These are phyloP conservation scores for Rhombomys opimus DNA, from an alignment of 2,113 vertebrate species.

Conservation along the genomic window DNA sequence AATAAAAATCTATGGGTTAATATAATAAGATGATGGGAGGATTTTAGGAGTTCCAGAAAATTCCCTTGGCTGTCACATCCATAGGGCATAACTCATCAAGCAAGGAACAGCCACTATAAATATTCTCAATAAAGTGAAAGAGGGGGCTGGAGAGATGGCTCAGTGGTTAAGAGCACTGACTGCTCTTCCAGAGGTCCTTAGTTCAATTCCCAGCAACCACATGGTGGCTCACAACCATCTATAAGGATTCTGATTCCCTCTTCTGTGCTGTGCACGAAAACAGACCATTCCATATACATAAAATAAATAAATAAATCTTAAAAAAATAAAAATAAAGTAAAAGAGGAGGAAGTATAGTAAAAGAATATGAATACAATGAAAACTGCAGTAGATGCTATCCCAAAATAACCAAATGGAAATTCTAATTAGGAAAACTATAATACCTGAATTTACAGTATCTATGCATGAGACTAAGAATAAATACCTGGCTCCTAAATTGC, in stretches of 20 bases:
- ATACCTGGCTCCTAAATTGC: background rate
- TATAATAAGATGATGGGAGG: slow-evolving; percentile 39
- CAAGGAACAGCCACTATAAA: slow-evolving; percentile 58
- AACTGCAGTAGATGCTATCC: background rate
- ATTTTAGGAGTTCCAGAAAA: slow-evolving; percentile 41
- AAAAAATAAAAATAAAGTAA: background rate
- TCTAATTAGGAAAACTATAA: slow-evolving; percentile 49
- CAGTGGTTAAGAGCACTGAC: too few relatives aligned
- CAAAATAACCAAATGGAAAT: slow-evolving; percentile 41
- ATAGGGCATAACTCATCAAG: slow-evolving; percentile 31
- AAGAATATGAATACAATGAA: slow-evolving; percentile 34
- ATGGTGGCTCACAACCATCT: too few relatives aligned
- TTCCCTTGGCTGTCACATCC: background rate
- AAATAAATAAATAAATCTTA: background rate
- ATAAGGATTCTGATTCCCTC: too few relatives aligned
- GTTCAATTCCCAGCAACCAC: too few relatives aligned
- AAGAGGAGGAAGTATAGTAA: slow-evolving; percentile 19
- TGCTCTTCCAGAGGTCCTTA: too few relatives aligned
- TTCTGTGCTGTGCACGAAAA: too few relatives aligned
- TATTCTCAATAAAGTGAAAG: slow-evolving; percentile 30
- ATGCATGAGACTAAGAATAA: background rate
- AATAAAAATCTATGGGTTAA: slow-evolving; percentile 8
- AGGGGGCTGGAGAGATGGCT: too few relatives aligned
- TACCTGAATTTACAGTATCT: background rate
- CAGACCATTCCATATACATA: too few relatives aligned